Conservation (phyloP, 2,797 vertebrate species). For the Mormyrus proboscirostris region DNA sequence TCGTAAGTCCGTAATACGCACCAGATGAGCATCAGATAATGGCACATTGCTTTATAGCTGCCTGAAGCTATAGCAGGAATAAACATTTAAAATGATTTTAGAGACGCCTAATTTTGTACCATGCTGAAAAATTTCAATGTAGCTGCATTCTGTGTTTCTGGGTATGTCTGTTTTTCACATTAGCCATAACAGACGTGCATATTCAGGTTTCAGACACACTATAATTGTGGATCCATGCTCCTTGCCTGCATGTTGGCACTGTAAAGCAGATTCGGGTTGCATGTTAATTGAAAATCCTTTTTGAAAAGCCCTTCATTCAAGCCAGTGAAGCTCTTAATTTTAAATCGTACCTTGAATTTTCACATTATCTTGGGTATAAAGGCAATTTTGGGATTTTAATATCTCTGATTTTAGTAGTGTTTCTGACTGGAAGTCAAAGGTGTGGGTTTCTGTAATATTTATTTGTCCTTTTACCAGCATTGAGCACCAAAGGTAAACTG, state of each 20-base stretch:
- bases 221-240: neutral
- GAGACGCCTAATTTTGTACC: neutral
- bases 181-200: neutral
- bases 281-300: neutral
- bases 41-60: neutral
- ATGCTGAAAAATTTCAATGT: neutral
- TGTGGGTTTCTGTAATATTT: neutral
- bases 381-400: neutral
- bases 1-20: neutral
- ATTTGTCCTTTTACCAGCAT: neutral
- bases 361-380: neutral
- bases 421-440: neutral
- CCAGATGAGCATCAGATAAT: conserved; percentile 3
- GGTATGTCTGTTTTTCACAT: neutral
- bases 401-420: neutral
- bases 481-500: neutral
- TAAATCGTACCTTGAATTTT: neutral
- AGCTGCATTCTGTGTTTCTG: neutral
- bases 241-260: neutral
- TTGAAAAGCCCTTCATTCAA: neutral
- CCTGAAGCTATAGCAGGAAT: neutral
- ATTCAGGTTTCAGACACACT: neutral
- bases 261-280: neutral
- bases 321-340: neutral
- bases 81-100: neutral